Base-by-base conservation (phyloP, 1,140 invertebrate species). In the Pectinophora gossypiella region DNA sequence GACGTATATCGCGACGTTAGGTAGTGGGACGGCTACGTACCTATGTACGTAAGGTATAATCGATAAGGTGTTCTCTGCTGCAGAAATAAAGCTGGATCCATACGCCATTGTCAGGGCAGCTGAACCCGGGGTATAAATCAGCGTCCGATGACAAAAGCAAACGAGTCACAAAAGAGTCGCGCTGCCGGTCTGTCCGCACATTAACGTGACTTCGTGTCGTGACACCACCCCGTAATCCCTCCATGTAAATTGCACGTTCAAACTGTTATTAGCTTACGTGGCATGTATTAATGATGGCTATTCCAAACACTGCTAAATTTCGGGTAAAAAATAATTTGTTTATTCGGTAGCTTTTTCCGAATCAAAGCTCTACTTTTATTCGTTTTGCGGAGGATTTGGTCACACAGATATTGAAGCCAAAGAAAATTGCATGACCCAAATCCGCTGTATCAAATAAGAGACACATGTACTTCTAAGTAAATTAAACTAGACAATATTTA, bases 91-190 rank as follows among this genome's bases (percentile, higher is more conserved):
- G n/a, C n/a, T n/a, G n/a, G n/a, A n/a, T n/a, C n/a, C n/a, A n/a
- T n/a, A n/a, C n/a, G n/a, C 35, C 13, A 45, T 55, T 53, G 48
- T 55, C 43, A 38, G 46, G 48, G 21, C 15, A 44, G 19, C 27
- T 22, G 19, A 36, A 23, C 19, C 40, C 16, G 32, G 52, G 56
- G 63, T 63, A 74, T 79, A 70, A 72, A 74, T 82, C 74, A 71
- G 57, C 62, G 68, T 77, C 67, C 51, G 48, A 47, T 58, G 55
- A 77, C 72, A 76, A 76, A 54, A 71, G 63, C 67, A 57, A 63
- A 53, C 50, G 42, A 32, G 47, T 47, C 56, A 72, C 70, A 75
- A 76, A 70, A 63, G 59, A 67, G 51, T 59, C 53, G 55, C 51
- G 56, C 48, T 49, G 21, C 35, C 51, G 51, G 35, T 13, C 5